Evolutionary conservation across 2,888 invertebrate genomes (phyloP), one percentile per base, ranked within the genome.

Genomic region (Brachyopa scutellaris): DNA sequence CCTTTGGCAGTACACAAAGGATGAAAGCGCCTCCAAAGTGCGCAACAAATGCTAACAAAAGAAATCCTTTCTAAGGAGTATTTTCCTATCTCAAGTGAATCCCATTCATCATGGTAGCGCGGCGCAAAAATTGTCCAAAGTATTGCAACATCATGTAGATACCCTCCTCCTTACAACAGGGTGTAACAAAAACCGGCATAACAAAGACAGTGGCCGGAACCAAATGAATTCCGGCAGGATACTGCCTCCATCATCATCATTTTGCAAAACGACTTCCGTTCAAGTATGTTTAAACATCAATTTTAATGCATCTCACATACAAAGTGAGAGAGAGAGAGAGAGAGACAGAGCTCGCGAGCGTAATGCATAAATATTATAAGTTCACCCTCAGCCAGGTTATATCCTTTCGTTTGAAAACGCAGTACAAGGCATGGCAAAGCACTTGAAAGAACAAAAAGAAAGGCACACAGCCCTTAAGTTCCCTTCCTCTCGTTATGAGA

Each of bases 221-320:
- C 36, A 66, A 38, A 59, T 57, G 49, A 49, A 59, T 59, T 59
- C 59, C 69, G 36, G 47, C 42, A 40, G 23, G 31, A 49, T 42
- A 1, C 51, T 42, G 36, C 19, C 51, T 61, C 42, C 45, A 26
- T 38, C 47, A 36, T 36, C 55, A 17, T 11, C 62, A 62, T 74
- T 69, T 69, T 42, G 38, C 42, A 59, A 57, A 80, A 76, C 38
- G 47, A 76, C 80, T 59, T 80, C 69, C 80, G 76, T 76, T 80
- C 36, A 51, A 69, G 76, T 76, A 57, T 80, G 76, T 76, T 76
- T 69, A 76, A 76, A 74, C 69, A 80, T 80, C 80, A 70, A 80
- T 73, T 73, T 55, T 55, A 73, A 64, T 73, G 62, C 62, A 64
- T 53, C 62, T 8, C 47, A 76, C 69, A 57, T 67, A 53, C 66